Percentiles rank a stretch among this genome's conserved stretches.
phyloP scores from a whole-genome alignment of 1,140 invertebrate genomes.

The Littorina saxatilis region DNA sequence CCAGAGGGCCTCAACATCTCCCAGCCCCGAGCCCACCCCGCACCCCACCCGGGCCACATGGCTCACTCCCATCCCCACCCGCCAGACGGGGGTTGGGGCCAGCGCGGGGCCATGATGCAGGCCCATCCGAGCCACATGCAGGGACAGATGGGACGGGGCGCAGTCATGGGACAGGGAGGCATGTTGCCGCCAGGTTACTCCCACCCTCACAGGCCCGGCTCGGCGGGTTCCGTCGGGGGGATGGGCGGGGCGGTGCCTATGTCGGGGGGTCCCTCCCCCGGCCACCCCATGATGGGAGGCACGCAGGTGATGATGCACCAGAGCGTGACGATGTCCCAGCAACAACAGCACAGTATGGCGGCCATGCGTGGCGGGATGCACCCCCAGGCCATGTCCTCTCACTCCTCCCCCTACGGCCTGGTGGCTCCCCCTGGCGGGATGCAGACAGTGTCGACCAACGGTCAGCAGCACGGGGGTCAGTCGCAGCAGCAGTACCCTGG shows the following conservation, averaged over 20 bases:
- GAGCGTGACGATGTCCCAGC: constrained; percentile 64
- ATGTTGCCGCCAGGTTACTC: constrained; percentile 54
- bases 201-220: constrained; percentile 35
- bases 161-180: constrained; percentile 44
- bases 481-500: constrained; percentile 32
- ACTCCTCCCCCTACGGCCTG: constrained; percentile 32
- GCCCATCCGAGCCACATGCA: constrained; percentile 6
- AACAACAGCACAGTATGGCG: constrained; percentile 45
- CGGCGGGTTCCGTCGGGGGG: constrained; percentile 36
- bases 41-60: constrained; percentile 69
- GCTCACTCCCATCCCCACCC: constrained; percentile 71
- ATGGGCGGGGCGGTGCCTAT: constrained; percentile 47
- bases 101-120: constrained; percentile 37
- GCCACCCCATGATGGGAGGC: constrained; percentile 36
- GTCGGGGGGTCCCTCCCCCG: constrained; percentile 21
- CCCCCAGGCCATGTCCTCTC: constrained; percentile 42
- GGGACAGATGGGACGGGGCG: background rate
- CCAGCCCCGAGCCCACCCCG: constrained; percentile 61
- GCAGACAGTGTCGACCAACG: constrained; percentile 37
- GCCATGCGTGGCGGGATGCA: constrained; percentile 19
- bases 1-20: constrained; percentile 76
- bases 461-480: constrained; percentile 25
- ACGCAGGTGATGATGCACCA: constrained; percentile 69
- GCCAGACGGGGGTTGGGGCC: constrained; percentile 43
- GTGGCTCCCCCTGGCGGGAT: constrained; percentile 31